These are phyloP conservation scores for Boleophthalmus pectinirostris DNA, from an alignment of 2,113 vertebrate species.

Conservation along the genomic window DNA sequence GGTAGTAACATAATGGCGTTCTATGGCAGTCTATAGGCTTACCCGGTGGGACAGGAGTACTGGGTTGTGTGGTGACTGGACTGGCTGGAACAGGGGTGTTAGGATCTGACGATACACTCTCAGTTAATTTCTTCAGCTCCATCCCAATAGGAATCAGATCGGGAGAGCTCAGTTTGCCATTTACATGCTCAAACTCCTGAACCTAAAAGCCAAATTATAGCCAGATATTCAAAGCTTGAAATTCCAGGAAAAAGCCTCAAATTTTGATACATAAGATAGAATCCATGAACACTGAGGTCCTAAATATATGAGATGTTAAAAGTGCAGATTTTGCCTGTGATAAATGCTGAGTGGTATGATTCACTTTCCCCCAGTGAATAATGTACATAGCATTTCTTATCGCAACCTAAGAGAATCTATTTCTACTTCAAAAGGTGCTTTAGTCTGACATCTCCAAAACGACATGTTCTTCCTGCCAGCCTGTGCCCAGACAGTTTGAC, in stretches of 20 bases:
- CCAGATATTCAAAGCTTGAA: not conserved
- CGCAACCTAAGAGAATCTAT: not conserved
- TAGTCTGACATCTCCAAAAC: conserved; percentile 7
- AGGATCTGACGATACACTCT: conserved; percentile 88
- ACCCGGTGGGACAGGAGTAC: conserved; percentile 81
- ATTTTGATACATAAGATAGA: not conserved
- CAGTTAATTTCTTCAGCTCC: conserved; percentile 85
- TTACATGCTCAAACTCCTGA: conserved; percentile 97
- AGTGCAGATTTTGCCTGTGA: not conserved
- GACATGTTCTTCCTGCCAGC: not conserved
- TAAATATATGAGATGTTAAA: not conserved
- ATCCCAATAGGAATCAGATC: conserved; percentile 87
- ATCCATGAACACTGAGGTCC: not conserved
- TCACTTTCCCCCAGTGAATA: not conserved
- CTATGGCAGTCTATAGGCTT: conserved; percentile 17
- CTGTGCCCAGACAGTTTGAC: conserved; percentile 19
- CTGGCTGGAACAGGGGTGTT: conserved; percentile 90
- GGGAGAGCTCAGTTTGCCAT: conserved; percentile 93
- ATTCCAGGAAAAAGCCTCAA: not conserved
- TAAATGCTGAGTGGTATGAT: conserved; percentile 1
- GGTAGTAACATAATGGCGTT: not conserved
- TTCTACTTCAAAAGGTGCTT: not conserved
- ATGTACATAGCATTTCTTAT: not conserved
- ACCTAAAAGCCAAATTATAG: conserved; percentile 75
- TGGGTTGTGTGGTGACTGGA: conserved; percentile 79